Percentiles rank a stretch among this genome's conserved stretches.
These are phyloP conservation scores for Chondrilla cf. caribensis DNA, from an alignment of 37 sponge, comb jelly and placozoan species.

Conservation along the genomic window DNA sequence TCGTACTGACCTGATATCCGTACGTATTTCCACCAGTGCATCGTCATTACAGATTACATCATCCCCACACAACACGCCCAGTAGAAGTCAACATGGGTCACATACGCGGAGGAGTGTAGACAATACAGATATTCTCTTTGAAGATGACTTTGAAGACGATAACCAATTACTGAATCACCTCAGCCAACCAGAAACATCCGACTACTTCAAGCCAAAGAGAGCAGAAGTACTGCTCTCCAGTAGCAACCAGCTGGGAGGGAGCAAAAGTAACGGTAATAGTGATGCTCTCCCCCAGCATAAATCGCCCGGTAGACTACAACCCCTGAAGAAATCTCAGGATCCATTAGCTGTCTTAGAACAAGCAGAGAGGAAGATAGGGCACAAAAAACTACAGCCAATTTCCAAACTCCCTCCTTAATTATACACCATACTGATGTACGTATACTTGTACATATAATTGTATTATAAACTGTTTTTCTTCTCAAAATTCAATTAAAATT, in stretches of 20 bases:
- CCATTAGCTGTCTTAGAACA: slow-evolving; percentile 1
- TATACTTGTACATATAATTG: no score
- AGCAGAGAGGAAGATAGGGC: slow-evolving; percentile 3
- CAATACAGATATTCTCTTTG: background rate
- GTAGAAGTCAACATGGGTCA: background rate
- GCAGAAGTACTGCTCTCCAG: slow-evolving; percentile 60
- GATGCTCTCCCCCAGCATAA: background rate
- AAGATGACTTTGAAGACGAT: slow-evolving; percentile 4
- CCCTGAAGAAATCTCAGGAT: background rate
- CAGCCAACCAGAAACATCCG: slow-evolving; percentile 34
- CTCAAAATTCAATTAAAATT: no score
- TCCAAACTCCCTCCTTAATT: background rate
- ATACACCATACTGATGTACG: no score
- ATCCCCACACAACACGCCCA: background rate
- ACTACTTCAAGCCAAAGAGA: slow-evolving; percentile 84
- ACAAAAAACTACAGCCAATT: background rate
- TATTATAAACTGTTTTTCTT: no score
- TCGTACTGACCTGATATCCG: slow-evolving; percentile 29
- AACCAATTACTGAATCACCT: slow-evolving; percentile 28
- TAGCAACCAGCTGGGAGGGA: background rate
- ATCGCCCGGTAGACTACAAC: background rate
- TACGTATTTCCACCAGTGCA: slow-evolving; percentile 9
- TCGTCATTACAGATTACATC: background rate
- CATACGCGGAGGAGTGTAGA: background rate
- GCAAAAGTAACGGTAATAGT: background rate